Percentiles rank a stretch among this genome's conserved stretches.
Conservation (phyloP, 2,888 invertebrate genomes). For the Perithous albicinctus region DNA sequence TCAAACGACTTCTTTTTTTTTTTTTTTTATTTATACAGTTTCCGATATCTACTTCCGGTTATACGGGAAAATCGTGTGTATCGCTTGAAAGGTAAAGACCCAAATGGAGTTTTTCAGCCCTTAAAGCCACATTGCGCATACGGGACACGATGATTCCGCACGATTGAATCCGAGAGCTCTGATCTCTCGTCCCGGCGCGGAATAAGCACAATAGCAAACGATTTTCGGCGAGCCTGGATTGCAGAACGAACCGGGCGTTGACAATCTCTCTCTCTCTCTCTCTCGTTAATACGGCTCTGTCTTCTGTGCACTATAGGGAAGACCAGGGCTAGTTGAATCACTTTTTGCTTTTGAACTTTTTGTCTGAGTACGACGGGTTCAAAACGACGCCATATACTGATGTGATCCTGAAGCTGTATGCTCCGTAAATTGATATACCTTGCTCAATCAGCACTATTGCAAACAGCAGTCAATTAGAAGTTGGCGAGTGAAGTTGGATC, state of each 20-base stretch:
- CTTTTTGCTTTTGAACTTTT: too few relatives aligned
- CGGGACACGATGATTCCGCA: constrained; percentile 22
- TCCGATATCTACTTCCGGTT: constrained; percentile 21
- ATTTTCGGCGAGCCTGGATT: constrained; percentile 35
- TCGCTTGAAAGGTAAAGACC: background rate
- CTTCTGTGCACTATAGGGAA: too few relatives aligned
- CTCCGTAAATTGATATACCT: too few relatives aligned
- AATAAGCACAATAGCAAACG: constrained; percentile 41
- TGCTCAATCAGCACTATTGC: too few relatives aligned
- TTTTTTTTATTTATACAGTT: constrained; percentile 16
- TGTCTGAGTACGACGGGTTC: too few relatives aligned
- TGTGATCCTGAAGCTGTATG: too few relatives aligned
- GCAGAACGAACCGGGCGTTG: constrained; percentile 6
- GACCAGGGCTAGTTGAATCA: too few relatives aligned
- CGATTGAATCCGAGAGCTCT: constrained; percentile 31
- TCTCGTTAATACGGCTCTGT: constrained; percentile 18
- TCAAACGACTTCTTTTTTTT: constrained; percentile 6
- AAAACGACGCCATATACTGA: too few relatives aligned
- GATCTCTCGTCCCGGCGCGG: background rate
- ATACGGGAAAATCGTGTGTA: background rate
- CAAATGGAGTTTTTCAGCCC: constrained; percentile 22
- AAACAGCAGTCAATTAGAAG: too few relatives aligned
- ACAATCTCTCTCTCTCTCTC: constrained; percentile 19
- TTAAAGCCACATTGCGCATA: background rate
- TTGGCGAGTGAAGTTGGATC: too few relatives aligned